A percentile compares a stretch with the other conserved stretches of the same genome.
phyloP scores from a whole-genome alignment of 1,140 invertebrate species.

The Bathynomus jamesi region DNA sequence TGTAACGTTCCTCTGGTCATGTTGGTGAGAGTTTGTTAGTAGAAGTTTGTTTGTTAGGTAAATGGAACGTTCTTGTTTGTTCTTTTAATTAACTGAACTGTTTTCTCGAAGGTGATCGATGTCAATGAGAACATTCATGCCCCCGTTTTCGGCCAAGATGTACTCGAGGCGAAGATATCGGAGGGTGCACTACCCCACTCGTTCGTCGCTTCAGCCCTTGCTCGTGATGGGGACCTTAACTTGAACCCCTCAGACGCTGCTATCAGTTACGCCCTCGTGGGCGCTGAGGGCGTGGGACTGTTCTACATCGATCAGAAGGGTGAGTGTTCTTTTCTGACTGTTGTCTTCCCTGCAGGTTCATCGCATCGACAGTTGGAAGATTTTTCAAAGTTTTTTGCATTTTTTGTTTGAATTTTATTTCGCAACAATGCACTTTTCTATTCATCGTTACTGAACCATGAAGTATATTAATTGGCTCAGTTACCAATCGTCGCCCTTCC shows the following conservation, averaged over 20 bases:
- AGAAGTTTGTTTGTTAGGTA: too few relatives aligned
- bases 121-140: constrained; percentile 33
- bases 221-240: constrained; percentile 40
- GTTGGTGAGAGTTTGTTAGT: too few relatives aligned
- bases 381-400: background rate
- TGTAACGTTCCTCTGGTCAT: too few relatives aligned
- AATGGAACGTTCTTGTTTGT: too few relatives aligned
- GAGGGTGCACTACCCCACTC: constrained; percentile 49
- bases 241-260: constrained; percentile 23
- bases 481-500: too few relatives aligned
- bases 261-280: constrained; percentile 28
- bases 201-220: constrained; percentile 65
- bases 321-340: constrained; percentile 7
- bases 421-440: background rate
- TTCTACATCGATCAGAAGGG: constrained; percentile 34
- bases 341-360: background rate
- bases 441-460: too few relatives aligned
- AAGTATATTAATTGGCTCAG: too few relatives aligned
- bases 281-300: constrained; percentile 22
- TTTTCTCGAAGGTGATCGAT: constrained; percentile 35
- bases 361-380: background rate
- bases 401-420: background rate
- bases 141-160: constrained; percentile 26
- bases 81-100: too few relatives aligned
- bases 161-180: constrained; percentile 18